These are phyloP conservation scores for Eurytoma californica DNA, from an alignment of 2,888 invertebrate species.

Conservation along the genomic window DNA sequence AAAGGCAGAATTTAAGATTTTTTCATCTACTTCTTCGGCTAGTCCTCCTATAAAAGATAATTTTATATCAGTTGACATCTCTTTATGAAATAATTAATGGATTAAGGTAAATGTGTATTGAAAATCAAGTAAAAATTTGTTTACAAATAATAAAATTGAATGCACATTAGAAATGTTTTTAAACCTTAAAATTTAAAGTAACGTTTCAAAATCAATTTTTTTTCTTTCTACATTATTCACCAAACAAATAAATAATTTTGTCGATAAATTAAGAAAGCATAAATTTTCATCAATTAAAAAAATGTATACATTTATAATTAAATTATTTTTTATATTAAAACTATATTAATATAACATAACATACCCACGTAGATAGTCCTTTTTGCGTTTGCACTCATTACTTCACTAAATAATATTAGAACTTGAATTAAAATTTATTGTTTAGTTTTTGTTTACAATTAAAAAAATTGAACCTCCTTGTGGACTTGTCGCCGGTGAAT, in stretches of 20 bases:
- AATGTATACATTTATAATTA: not conserved
- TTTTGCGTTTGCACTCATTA: constrained; percentile 82
- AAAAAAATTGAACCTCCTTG: too few relatives aligned
- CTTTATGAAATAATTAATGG: not conserved
- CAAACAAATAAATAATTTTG: not conserved
- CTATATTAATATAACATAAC: constrained; percentile 52
- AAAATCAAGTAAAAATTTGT: not conserved
- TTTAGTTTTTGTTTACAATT: constrained; percentile 13
- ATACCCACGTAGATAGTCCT: constrained; percentile 87
- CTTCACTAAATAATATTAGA: constrained; percentile 30
- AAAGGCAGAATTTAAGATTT: constrained; percentile 96
- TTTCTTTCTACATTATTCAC: too few relatives aligned
- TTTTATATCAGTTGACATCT: not conserved
- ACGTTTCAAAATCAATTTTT: too few relatives aligned
- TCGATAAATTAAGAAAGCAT: not conserved
- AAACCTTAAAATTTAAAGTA: too few relatives aligned
- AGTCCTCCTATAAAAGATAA: constrained; percentile 79
- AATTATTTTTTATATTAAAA: not conserved
- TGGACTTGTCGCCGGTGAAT: too few relatives aligned
- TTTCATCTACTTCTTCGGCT: constrained; percentile 97
- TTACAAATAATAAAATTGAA: too few relatives aligned
- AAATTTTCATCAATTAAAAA: not conserved
- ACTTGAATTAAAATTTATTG: constrained; percentile 7
- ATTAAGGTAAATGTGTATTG: not conserved
- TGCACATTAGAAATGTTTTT: too few relatives aligned